Conservation (phyloP, 2,113 vertebrate species). For the Megalops atlanticus region DNA sequence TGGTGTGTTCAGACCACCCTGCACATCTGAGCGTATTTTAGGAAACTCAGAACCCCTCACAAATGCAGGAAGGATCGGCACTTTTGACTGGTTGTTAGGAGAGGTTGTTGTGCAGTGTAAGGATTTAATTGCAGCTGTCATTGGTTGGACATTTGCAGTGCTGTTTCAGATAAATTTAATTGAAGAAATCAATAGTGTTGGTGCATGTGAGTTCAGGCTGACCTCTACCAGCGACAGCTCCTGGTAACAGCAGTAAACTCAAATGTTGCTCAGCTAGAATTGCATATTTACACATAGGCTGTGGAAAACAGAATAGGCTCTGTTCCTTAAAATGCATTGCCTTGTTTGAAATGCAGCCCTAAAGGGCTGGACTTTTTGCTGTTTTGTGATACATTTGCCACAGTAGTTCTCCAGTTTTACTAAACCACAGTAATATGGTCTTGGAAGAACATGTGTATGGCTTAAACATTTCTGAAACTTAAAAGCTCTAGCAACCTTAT, state of each 20-base stretch:
- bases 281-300: background rate
- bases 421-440: background rate
- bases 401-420: background rate
- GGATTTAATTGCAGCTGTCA: background rate
- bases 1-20: no score
- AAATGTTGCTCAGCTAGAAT: no score
- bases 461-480: background rate
- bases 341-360: background rate
- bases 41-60: background rate
- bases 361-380: background rate
- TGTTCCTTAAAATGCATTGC: background rate
- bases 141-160: background rate
- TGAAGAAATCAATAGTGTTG: background rate
- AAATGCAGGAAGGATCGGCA: background rate
- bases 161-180: background rate
- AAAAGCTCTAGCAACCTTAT: slow-evolving; percentile 49
- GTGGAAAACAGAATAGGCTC: background rate
- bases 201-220: background rate
- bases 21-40: background rate
- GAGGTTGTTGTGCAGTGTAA: background rate
- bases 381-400: background rate
- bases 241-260: no score
- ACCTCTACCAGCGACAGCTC: background rate
- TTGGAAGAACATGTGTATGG: slow-evolving; percentile 14
- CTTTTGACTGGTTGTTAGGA: background rate